Evolutionary conservation across 2,113 vertebrate species (phyloP).

Genomic region (Mesoclemmys tuberculata): DNA sequence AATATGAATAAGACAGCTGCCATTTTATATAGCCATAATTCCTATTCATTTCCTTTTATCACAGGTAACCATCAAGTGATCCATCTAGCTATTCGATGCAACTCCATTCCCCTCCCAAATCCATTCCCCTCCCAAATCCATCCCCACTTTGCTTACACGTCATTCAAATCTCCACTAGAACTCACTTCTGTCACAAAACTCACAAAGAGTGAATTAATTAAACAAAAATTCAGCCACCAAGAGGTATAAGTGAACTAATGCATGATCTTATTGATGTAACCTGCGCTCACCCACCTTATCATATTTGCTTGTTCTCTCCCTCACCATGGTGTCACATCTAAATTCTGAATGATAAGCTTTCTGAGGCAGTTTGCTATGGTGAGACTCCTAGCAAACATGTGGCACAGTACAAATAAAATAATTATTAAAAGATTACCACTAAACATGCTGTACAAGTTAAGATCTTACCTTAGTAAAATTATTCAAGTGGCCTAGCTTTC

Average conservation of each 20-base stretch:
- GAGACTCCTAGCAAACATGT: rapidly evolving
- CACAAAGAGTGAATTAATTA: neutral
- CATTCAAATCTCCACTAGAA: neutral
- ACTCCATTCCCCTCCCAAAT: neutral
- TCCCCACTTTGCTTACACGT: neutral
- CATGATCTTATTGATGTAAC: neutral
- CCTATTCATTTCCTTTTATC: neutral
- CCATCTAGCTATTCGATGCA: no score
- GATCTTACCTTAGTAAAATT: constrained; percentile 97
- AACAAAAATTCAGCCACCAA: neutral
- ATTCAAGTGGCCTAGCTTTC: constrained; percentile 98
- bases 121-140: neutral
- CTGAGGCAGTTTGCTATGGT: no score
- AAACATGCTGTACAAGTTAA: neutral
- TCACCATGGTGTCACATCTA: neutral
- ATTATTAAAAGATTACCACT: neutral
- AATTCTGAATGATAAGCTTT: neutral
- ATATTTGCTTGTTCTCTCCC: neutral
- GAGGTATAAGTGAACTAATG: neutral
- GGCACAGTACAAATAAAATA: neutral
- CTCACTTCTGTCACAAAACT: neutral
- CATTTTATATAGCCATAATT: neutral
- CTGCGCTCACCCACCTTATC: no score
- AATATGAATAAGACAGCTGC: neutral
- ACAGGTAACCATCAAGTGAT: neutral